phyloP scores from a whole-genome alignment of 2,888 invertebrate genomes.

The Dorcus hopei region DNA sequence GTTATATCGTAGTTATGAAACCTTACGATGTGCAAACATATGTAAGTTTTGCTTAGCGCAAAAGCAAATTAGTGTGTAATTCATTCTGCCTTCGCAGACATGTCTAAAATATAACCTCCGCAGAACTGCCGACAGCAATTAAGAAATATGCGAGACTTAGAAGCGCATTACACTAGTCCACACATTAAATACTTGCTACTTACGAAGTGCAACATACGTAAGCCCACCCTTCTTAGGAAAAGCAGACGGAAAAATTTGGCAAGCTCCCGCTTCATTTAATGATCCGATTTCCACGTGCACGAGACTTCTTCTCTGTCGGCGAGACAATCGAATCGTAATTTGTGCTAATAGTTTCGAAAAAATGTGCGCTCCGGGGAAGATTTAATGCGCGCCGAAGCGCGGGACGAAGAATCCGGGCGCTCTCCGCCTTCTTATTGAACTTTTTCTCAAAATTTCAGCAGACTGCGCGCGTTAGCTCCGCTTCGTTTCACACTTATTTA shows the following conservation, averaged over 20 bases:
- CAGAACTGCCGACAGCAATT: background rate
- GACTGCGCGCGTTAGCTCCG: constrained; percentile 40
- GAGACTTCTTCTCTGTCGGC: constrained; percentile 2
- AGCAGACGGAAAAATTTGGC: constrained; percentile 11
- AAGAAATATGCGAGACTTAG: background rate
- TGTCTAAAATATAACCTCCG: too few relatives aligned
- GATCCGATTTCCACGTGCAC: constrained; percentile 7
- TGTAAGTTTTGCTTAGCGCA: too few relatives aligned
- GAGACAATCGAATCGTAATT: background rate
- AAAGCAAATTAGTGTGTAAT: too few relatives aligned
- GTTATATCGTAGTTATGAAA: too few relatives aligned
- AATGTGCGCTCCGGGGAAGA: background rate
- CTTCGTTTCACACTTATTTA: constrained; percentile 46
- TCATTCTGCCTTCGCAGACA: too few relatives aligned
- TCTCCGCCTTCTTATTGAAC: constrained; percentile 14
- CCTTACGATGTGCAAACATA: too few relatives aligned
- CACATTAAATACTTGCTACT: constrained; percentile 13
- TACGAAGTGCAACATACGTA: background rate
- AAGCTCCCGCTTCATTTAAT: constrained; percentile 10
- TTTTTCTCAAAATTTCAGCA: constrained; percentile 31
- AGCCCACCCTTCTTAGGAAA: background rate
- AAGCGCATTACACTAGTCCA: constrained; percentile 1
- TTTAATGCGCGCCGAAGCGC: background rate
- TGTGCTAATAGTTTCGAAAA: background rate
- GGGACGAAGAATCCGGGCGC: background rate